Evolutionary conservation across 2,888 invertebrate species (phyloP).

Genomic region (Stenurella melanura): DNA sequence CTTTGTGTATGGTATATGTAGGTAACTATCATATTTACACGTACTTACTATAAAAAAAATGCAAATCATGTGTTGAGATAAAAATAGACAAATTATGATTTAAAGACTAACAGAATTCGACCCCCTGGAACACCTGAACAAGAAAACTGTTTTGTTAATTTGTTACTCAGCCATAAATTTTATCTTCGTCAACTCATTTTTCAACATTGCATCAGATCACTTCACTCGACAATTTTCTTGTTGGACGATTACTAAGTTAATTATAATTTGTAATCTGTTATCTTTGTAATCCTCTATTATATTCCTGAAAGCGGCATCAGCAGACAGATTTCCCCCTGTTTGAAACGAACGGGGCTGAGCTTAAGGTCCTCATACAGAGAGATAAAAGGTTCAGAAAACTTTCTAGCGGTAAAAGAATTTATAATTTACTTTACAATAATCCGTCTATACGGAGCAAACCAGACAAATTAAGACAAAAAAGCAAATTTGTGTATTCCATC

Average conservation of each 20-base stretch:
- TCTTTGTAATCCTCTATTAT: not conserved
- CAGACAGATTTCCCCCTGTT: not conserved
- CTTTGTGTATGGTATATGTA: too few relatives aligned
- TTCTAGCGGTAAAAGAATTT: not conserved
- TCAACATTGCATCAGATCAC: not conserved
- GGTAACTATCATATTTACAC: not conserved
- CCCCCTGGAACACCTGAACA: constrained; percentile 23
- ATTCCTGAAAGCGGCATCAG: not conserved
- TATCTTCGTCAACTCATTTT: not conserved
- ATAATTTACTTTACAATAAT: not conserved
- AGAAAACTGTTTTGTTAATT: not conserved
- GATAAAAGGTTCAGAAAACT: not conserved
- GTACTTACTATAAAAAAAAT: not conserved
- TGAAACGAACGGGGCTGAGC: not conserved
- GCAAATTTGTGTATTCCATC: too few relatives aligned
- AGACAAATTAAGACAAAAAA: too few relatives aligned
- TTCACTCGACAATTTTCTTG: constrained; percentile 3
- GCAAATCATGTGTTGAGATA: not conserved
- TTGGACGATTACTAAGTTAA: not conserved
- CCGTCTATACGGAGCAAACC: not conserved
- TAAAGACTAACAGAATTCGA: not conserved
- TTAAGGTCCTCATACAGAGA: not conserved
- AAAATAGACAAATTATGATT: not conserved
- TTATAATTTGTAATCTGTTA: not conserved
- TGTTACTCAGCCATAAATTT: not conserved